Conservation (phyloP, 2,888 invertebrate genomes). For the Timema cristinae region DNA sequence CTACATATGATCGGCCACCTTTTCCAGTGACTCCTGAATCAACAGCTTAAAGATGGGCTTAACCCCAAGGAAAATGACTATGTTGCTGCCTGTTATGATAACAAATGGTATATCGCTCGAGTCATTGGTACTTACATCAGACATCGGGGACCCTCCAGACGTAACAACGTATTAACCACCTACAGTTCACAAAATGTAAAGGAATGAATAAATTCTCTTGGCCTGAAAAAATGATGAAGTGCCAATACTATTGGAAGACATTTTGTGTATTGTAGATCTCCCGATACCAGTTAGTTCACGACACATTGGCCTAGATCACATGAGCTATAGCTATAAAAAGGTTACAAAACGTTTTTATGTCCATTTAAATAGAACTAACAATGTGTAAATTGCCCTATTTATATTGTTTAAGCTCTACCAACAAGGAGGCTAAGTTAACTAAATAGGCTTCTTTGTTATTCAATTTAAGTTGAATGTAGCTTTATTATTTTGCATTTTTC, state of each 20-base stretch:
- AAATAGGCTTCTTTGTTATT: too few species aligned
- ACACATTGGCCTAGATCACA: too few species aligned
- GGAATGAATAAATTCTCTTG: slow-evolving; percentile 12
- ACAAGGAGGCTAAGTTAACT: too few species aligned
- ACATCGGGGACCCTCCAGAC: background rate
- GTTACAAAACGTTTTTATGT: too few species aligned
- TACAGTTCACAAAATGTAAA: slow-evolving; percentile 7
- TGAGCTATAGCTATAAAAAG: background rate
- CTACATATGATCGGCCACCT: too few species aligned
- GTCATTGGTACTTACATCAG: slow-evolving; percentile 7
- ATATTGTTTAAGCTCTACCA: too few species aligned
- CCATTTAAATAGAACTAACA: too few species aligned
- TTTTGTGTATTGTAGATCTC: too few species aligned
- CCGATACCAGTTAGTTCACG: too few species aligned
- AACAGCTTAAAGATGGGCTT: background rate
- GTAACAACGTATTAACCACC: slow-evolving; percentile 1
- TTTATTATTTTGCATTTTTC: too few species aligned
- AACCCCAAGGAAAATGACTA: background rate
- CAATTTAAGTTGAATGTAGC: too few species aligned
- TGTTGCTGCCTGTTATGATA: slow-evolving; percentile 5
- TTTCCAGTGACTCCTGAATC: too few species aligned
- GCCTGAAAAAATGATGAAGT: slow-evolving; percentile 3
- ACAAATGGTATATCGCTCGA: slow-evolving; percentile 3
- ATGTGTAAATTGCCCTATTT: background rate
- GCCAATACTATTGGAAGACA: slow-evolving; percentile 10